Conservation (phyloP, 2,888 invertebrate species). For the Philereme vetulata region DNA sequence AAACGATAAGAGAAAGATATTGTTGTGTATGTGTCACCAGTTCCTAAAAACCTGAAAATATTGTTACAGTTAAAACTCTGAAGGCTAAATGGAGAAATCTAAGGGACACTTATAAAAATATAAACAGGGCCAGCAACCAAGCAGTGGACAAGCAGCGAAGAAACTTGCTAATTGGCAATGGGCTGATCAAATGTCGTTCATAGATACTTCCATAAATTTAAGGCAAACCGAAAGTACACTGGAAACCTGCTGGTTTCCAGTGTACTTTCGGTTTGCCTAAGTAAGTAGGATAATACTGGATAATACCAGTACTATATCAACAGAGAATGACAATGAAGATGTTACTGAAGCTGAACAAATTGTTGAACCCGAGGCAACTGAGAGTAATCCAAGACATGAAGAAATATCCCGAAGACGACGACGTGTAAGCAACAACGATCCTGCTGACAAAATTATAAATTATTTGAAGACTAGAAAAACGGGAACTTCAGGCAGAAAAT, state of each 20-base stretch:
- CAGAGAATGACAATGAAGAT: not conserved
- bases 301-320: constrained; percentile 3
- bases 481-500: not conserved
- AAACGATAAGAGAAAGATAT: constrained; percentile 10
- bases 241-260: too few species aligned
- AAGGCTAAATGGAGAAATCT: constrained; percentile 5
- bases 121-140: not conserved
- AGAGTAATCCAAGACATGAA: not conserved
- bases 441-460: not conserved
- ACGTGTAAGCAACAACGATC: not conserved
- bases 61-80: constrained; percentile 9
- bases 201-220: constrained; percentile 1
- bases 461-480: not conserved
- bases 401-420: not conserved
- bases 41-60: constrained; percentile 2
- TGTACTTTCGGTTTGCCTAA: too few species aligned
- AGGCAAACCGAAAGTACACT: constrained; percentile 1
- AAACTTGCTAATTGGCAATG: not conserved
- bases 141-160: constrained; percentile 2
- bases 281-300: constrained; percentile 8
- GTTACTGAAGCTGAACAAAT: not conserved
- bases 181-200: constrained; percentile 2
- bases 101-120: constrained; percentile 3
- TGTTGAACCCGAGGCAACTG: not conserved
- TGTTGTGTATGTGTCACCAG: constrained; percentile 5